Evolutionary conservation across 2,797 vertebrate genomes (phyloP), one percentile per base, ranked within the genome.

Genomic region (Phoeniculus purpureus): DNA sequence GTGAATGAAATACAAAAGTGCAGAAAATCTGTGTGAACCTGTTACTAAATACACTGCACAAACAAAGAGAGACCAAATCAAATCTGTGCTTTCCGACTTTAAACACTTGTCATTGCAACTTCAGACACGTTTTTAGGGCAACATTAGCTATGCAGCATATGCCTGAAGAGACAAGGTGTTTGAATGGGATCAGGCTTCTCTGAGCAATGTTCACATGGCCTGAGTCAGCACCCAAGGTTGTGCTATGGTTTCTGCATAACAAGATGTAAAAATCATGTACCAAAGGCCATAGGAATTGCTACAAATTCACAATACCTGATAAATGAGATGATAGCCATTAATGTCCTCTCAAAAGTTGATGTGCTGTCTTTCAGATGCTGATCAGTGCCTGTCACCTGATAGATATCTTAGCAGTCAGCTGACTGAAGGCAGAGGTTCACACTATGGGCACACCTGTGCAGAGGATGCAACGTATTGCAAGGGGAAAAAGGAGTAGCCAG

Each of bases 391-490:
- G 34, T 31, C 31, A 79, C 29, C 1, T 73, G 81, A 37, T 23
- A 64, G 2, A 8, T 68, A 27, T 34, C 29, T 59, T 48, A 27
- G 7, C 10, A 67, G 76, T 29, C 6, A 32, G 9, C 19, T 54
- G 40, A 20, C 40, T 60, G 34, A 71, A 81, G 31, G 52, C 23
- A 80, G 61, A 71, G 7, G 71, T 43, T 78, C 37, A 14, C 16
- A n/a, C 6, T 17, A 7, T 4, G 1, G 25, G 5, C 25, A 60
- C 4, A 40, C 4, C 10, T 31, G 12, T 4, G 1, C 4, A 52
- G 32, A 75, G 32, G 8, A 54, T 18, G 10, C 29, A 64, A 7
- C 6, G 11, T 52, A 10, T 20, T 75, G 40, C 55, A 66, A 79
- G 64, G 20, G 10, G 9, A 56, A 61, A 70, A 83, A 74, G 29